Conservation (phyloP, 2,797 vertebrate genomes). For the Cynopterus sphinx region DNA sequence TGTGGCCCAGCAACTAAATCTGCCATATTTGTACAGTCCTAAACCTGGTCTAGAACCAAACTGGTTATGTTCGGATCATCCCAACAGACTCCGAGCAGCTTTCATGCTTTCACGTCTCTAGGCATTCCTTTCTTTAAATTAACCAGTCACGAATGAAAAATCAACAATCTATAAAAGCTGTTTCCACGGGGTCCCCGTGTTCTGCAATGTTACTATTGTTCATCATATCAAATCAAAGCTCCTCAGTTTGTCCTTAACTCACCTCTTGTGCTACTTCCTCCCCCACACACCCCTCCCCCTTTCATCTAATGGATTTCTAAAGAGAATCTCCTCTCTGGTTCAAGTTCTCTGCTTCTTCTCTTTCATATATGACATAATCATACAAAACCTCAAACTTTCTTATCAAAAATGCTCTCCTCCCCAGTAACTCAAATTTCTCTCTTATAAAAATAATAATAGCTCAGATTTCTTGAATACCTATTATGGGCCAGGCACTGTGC, state of each 20-base stretch:
- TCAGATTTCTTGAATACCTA: conserved; percentile 15
- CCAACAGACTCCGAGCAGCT: not conserved
- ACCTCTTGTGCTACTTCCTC: not conserved
- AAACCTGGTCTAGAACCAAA: not conserved
- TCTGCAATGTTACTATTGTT: not conserved
- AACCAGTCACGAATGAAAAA: not conserved
- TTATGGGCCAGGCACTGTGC: not conserved
- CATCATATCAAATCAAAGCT: not conserved
- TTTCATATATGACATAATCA: not conserved
- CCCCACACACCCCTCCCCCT: too few relatives aligned
- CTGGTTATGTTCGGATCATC: not conserved
- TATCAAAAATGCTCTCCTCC: not conserved
- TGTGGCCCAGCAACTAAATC: not conserved
- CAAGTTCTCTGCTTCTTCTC: not conserved
- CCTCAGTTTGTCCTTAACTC: not conserved
- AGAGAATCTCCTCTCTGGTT: not conserved
- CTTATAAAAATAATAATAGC: not conserved
- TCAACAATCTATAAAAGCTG: not conserved
- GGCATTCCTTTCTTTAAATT: not conserved
- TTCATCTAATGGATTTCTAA: not conserved
- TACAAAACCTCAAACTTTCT: not conserved
- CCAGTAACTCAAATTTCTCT: not conserved
- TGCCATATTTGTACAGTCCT: not conserved
- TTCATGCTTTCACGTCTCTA: not conserved
- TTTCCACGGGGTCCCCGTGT: not conserved